phyloP scores from a whole-genome alignment of 1,140 invertebrate species.

The Temnothorax nylanderi region DNA sequence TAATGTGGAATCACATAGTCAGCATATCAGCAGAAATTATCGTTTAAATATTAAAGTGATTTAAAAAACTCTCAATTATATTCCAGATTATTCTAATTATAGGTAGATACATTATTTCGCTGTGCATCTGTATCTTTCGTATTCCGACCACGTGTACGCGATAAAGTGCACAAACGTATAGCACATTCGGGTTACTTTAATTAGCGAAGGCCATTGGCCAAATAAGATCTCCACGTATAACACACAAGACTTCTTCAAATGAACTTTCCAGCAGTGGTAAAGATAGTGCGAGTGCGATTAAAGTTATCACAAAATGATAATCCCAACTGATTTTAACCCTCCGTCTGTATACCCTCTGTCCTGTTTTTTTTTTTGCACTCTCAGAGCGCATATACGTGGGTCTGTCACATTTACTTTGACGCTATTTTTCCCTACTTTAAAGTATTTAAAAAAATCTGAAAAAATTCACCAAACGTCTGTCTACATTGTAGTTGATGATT shows the following conservation, averaged over 20 bases:
- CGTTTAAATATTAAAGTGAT: not conserved
- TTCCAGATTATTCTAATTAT: not conserved
- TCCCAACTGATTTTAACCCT: constrained; percentile 40
- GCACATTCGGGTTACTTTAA: constrained; percentile 66
- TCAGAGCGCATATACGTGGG: no score
- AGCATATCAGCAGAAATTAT: not conserved
- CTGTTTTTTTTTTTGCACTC: no score
- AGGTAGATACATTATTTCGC: not conserved
- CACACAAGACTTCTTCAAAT: constrained; percentile 4
- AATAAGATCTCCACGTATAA: constrained; percentile 53
- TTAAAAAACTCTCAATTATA: not conserved
- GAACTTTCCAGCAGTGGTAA: not conserved
- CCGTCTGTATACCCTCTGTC: no score
- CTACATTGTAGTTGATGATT: no score
- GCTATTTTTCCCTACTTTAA: no score
- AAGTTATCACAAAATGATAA: constrained; percentile 52
- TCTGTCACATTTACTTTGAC: no score
- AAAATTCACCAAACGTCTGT: no score
- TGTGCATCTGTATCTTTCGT: not conserved
- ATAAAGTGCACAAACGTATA: not conserved
- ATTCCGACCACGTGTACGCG: constrained; percentile 9
- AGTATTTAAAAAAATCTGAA: no score
- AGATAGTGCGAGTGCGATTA: constrained; percentile 65
- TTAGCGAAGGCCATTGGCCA: constrained; percentile 53
- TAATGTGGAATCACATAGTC: not conserved